These are phyloP conservation scores for Tragelaphus buxtoni DNA, from an alignment of 2,113 vertebrate species.

Conservation along the genomic window DNA sequence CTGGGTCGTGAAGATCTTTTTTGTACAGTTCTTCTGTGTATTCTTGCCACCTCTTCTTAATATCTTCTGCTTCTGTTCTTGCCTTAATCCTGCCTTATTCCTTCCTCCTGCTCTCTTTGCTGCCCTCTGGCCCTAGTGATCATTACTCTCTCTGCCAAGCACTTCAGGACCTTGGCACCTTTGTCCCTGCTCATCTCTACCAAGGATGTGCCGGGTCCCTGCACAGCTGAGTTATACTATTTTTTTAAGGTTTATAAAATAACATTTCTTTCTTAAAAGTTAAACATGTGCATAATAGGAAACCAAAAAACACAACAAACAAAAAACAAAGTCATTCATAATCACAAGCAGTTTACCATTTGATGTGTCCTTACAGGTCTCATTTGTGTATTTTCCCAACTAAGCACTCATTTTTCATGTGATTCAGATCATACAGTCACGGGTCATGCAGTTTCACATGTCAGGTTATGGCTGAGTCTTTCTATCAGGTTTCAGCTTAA, in stretches of 20 bases:
- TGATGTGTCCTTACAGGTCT: neutral
- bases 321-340: neutral
- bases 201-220: neutral
- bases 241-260: neutral
- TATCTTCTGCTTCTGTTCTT: neutral
- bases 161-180: neutral
- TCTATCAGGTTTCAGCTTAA: neutral
- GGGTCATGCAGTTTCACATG: neutral
- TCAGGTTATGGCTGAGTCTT: neutral
- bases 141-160: neutral
- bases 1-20: no score
- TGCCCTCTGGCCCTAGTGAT: no score
- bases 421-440: neutral
- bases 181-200: neutral
- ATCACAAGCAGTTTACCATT: neutral
- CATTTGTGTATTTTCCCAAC: neutral
- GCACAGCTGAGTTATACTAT: neutral
- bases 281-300: neutral
- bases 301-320: neutral
- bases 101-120: neutral
- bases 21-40: no score
- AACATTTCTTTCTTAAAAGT: neutral
- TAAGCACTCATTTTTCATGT: neutral
- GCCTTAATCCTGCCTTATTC: neutral
- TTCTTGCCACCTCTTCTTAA: no score